phyloP scores from a whole-genome alignment of 2,113 vertebrate genomes.

The Ranitomeya variabilis region DNA sequence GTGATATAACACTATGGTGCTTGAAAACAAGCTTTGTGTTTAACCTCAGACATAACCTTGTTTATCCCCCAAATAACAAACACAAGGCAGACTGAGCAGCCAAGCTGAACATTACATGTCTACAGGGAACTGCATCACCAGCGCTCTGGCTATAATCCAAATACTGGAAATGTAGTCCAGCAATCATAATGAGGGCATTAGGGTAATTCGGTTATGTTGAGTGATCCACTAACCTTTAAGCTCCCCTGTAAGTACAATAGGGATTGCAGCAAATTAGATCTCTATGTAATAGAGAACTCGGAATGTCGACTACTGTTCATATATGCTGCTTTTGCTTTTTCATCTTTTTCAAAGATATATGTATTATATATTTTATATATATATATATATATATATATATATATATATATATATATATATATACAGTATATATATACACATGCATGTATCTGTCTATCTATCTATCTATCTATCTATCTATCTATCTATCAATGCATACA shows the following conservation, averaged over 20 bases:
- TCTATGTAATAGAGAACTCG: background rate
- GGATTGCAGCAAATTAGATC: background rate
- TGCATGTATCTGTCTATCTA: no score
- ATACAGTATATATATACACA: no score
- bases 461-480: no score
- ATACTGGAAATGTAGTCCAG: background rate
- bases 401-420: no score
- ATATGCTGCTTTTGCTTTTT: no score
- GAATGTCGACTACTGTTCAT: background rate
- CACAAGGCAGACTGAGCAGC: conserved; percentile 1
- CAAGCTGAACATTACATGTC: background rate
- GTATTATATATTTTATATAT: no score
- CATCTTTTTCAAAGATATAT: no score
- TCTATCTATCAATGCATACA: no score
- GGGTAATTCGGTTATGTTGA: background rate
- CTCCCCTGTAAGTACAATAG: background rate
- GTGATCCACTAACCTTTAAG: background rate
- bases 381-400: no score
- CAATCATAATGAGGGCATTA: conserved; percentile 1
- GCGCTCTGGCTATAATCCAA: background rate
- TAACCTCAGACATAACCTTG: conserved; percentile 8
- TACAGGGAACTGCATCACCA: background rate
- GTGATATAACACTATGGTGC: background rate
- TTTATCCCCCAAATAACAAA: conserved; percentile 1
- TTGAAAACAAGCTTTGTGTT: background rate